Conservation (phyloP, 2,797 vertebrate genomes). For the Knipowitschia caucasica region DNA sequence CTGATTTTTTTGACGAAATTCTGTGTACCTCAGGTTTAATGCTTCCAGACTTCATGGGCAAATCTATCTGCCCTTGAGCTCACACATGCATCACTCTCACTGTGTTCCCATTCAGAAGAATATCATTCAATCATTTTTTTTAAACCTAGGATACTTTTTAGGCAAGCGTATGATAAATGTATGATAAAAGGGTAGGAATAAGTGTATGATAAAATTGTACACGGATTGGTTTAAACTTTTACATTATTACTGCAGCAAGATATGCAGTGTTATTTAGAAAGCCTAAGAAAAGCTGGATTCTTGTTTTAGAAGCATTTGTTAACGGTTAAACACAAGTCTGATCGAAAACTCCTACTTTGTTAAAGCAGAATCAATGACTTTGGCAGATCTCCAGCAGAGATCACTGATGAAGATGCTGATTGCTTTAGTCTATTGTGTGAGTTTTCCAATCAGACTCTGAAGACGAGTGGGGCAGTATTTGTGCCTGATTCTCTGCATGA, state of each 20-base stretch:
- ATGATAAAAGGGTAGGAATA: too few species aligned
- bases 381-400: conserved; percentile 9
- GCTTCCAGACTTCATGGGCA: conserved; percentile 34
- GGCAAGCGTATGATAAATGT: too few species aligned
- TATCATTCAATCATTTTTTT: conserved; percentile 48
- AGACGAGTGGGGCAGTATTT: conserved; percentile 3
- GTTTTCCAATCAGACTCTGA: conserved; percentile 27
- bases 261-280: conserved; percentile 34
- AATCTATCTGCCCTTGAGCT: conserved; percentile 16
- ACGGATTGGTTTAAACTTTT: too few species aligned
- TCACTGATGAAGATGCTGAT: conserved; percentile 7
- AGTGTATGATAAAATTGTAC: too few species aligned
- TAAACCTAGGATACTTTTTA: conserved; percentile 23
- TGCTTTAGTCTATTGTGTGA: conserved; percentile 12
- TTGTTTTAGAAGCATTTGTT: background rate
- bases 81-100: too few species aligned
- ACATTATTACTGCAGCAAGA: too few species aligned
- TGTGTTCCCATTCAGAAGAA: conserved; percentile 32
- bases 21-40: conserved; percentile 28
- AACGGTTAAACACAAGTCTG: background rate
- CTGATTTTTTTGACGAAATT: background rate
- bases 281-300: too few species aligned
- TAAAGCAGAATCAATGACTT: conserved; percentile 2
- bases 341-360: background rate
- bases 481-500: conserved; percentile 20